A percentile compares a stretch with the other conserved stretches of the same genome.
Evolutionary conservation across 30 jellyfish, hydroid and myxozoan species (phyloP).

Genomic region (Aurelia sp.): DNA sequence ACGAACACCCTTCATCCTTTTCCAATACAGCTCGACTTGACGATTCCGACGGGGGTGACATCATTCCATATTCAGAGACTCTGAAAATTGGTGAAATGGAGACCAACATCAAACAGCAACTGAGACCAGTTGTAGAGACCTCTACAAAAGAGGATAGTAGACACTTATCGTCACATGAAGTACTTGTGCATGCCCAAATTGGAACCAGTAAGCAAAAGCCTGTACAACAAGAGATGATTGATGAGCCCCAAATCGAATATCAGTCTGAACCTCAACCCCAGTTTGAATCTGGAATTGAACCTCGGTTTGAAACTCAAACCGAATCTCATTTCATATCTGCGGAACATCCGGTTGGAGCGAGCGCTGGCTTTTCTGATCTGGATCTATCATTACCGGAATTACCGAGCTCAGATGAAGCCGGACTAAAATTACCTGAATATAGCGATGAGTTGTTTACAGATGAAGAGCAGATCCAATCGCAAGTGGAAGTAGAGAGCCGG

Average conservation of each 20-base stretch:
- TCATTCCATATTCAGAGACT: slow-evolving; percentile 42
- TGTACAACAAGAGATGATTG: neutral
- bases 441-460: too few relatives aligned
- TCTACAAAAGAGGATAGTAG: neutral
- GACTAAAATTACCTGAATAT: slow-evolving; percentile 15
- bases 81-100: neutral
- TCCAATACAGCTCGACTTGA: neutral
- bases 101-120: neutral
- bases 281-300: too few relatives aligned
- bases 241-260: too few relatives aligned
- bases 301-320: too few relatives aligned
- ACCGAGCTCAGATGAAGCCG: slow-evolving; percentile 33
- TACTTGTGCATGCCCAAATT: slow-evolving; percentile 39
- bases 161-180: slow-evolving; percentile 24
- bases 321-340: too few relatives aligned
- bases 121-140: neutral
- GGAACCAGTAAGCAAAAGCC: slow-evolving; percentile 1
- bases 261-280: too few relatives aligned
- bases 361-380: too few relatives aligned
- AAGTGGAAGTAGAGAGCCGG: neutral
- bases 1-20: neutral
- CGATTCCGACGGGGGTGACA: slow-evolving; percentile 24
- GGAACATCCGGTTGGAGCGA: too few relatives aligned
- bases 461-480: neutral
- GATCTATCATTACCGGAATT: slow-evolving; percentile 24